Evolutionary conservation across 1,140 invertebrate genomes (phyloP).

Genomic region (Pissodes strobi): DNA sequence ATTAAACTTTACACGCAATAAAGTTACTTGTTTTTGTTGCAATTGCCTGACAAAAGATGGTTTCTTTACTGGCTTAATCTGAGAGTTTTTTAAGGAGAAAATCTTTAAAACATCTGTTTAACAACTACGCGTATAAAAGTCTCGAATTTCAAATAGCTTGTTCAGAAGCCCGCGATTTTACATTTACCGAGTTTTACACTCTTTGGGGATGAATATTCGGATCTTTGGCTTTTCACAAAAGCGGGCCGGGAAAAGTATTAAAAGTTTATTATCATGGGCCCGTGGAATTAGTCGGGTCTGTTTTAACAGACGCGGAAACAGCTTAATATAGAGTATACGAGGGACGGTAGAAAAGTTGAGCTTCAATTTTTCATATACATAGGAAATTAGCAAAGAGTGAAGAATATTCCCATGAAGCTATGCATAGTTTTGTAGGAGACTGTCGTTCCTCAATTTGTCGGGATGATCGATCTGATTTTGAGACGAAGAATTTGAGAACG

Average conservation of each 20-base stretch:
- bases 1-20: no score
- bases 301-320: neutral
- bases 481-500: no score
- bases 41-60: neutral
- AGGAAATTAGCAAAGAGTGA: neutral
- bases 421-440: no score
- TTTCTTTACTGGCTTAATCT: neutral
- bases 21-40: no score
- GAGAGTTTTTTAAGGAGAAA: neutral
- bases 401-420: no score
- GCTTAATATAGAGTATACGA: no score
- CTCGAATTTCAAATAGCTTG: neutral
- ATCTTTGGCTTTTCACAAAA: slow-evolving; percentile 13
- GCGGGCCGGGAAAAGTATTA: slow-evolving; percentile 1
- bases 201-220: neutral
- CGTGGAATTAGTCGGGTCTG: neutral
- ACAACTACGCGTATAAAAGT: neutral
- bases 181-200: slow-evolving; percentile 12
- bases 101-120: neutral
- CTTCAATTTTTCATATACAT: neutral
- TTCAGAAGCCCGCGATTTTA: slow-evolving; percentile 1
- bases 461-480: no score
- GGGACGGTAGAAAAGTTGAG: no score
- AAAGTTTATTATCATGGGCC: slow-evolving; percentile 10
- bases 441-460: no score